These are phyloP conservation scores for Liopterus haemorrhoidalis DNA, from an alignment of 2,888 invertebrate genomes.

Conservation along the genomic window DNA sequence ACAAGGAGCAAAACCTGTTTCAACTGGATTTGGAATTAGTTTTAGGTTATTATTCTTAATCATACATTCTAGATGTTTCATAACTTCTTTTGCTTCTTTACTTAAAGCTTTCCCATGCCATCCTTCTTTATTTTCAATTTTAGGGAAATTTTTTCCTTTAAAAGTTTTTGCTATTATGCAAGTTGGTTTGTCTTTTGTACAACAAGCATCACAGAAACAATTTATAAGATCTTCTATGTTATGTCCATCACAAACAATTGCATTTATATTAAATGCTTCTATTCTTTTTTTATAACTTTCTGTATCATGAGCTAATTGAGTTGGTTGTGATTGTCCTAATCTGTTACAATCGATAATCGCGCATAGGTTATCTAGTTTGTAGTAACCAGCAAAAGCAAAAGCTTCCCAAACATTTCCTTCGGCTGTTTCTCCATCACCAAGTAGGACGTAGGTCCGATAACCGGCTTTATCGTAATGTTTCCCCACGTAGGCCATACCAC, in stretches of 20 bases:
- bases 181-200: slow-evolving; percentile 69
- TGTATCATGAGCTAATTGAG: slow-evolving; percentile 80
- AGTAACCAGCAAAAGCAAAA: slow-evolving; percentile 81
- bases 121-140: slow-evolving; percentile 80
- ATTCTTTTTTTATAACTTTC: slow-evolving; percentile 69
- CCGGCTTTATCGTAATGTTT: slow-evolving; percentile 69
- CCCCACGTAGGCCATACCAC: slow-evolving; percentile 94
- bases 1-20: too few relatives aligned
- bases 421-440: slow-evolving; percentile 93
- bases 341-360: slow-evolving; percentile 93
- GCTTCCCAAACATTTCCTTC: slow-evolving; percentile 96
- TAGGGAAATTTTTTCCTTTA: slow-evolving; percentile 79
- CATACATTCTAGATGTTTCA: slow-evolving; percentile 53
- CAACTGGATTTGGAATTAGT: slow-evolving; percentile 53
- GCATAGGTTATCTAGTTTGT: slow-evolving; percentile 88
- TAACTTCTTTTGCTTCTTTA: slow-evolving; percentile 59
- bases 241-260: slow-evolving; percentile 90
- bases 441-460: slow-evolving; percentile 82
- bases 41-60: slow-evolving; percentile 58
- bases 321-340: slow-evolving; percentile 88
- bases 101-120: slow-evolving; percentile 95
- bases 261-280: slow-evolving; percentile 79
- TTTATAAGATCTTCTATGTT: slow-evolving; percentile 79
- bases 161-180: slow-evolving; percentile 87
- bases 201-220: slow-evolving; percentile 70